Base-by-base conservation (phyloP, 2,797 vertebrate genomes). In the Coregonus ussuriensis region DNA sequence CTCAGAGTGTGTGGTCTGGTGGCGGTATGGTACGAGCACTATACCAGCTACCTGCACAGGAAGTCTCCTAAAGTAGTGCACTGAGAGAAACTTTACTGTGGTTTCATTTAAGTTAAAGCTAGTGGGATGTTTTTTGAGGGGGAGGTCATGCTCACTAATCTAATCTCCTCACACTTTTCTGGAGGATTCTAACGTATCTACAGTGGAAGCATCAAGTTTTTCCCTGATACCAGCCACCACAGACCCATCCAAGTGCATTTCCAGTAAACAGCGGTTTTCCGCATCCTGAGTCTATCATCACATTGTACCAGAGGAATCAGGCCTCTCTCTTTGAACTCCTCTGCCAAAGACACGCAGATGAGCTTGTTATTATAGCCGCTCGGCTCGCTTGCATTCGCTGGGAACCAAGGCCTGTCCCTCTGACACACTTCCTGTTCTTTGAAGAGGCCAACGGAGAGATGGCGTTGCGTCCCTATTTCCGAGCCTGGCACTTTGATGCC, bases 391-490 rank as follows among this genome's bases (percentile, higher is more conserved):
- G 84, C 86, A 87, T 91, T 92, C 86, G 89, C 90, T 92, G 88
- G 92, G 91, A 94, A 94, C 90, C 88, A 92, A 87, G 89, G 91
- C 88, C 92, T 91, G 94, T 92, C 90, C 90, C 89, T 93, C 88
- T 93, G 92, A 95, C 93, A 94, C 92, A 95, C 93, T 94, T 95
- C 94, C 94, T 95, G 92, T 92, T 86, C 93, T 95, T 95, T 95
- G 95, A 95, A 94, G 94, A 92, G 87, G 91, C 92, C 92, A 93
- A 91, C 74, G 80, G 91, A 93, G 91, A 94, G 91, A 93, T 92
- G 93, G 92, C 89, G 94, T 92, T 91, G 90, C 81, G 47, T 87
- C 84, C 90, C 84, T 82, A 88, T 92, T 93, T 94, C 89, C 87
- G 87, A 93, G 92, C 88, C 89, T 83, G 69, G 82, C 87, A 9